A percentile compares a stretch with the other conserved stretches of the same genome.
phyloP scores from a whole-genome alignment of 35 echinoderm and acorn worm species.

The Stichopus chloronotus region DNA sequence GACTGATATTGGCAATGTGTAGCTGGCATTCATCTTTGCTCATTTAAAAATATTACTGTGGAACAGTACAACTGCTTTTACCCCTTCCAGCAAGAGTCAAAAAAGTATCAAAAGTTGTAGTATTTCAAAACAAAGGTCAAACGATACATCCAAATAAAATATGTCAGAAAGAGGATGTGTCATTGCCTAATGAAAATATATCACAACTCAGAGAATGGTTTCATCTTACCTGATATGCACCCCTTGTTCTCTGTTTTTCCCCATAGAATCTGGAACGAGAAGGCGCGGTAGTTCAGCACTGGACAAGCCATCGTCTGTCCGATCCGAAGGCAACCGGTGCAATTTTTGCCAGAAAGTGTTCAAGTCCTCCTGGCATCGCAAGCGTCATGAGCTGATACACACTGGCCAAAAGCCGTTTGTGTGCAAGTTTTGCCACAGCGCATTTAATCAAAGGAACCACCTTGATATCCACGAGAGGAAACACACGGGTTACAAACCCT shows the following conservation, averaged over 20 bases:
- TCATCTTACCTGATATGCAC: background rate
- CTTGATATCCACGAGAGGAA: constrained; percentile 64
- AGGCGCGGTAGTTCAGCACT: background rate
- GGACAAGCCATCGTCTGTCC: background rate
- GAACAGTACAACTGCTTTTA: no score
- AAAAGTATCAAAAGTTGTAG: no score
- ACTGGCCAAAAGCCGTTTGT: constrained; percentile 62
- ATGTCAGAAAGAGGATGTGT: background rate
- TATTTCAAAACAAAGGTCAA: no score
- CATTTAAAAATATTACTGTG: no score
- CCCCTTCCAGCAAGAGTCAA: no score
- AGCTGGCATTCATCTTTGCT: no score
- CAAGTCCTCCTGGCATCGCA: constrained; percentile 28
- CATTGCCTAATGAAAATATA: background rate
- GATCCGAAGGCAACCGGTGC: constrained; percentile 36
- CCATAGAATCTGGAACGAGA: background rate
- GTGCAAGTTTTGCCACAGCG: constrained; percentile 70
- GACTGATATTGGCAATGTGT: no score
- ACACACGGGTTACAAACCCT: constrained; percentile 83
- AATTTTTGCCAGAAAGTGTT: constrained; percentile 57
- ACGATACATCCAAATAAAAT: no score
- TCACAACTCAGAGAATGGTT: background rate
- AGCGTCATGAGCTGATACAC: constrained; percentile 38
- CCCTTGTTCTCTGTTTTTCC: constrained; percentile 42
- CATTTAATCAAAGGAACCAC: constrained; percentile 67